Evolutionary conservation across 2,797 vertebrate species (phyloP).

Genomic region (Molossus molossus): DNA sequence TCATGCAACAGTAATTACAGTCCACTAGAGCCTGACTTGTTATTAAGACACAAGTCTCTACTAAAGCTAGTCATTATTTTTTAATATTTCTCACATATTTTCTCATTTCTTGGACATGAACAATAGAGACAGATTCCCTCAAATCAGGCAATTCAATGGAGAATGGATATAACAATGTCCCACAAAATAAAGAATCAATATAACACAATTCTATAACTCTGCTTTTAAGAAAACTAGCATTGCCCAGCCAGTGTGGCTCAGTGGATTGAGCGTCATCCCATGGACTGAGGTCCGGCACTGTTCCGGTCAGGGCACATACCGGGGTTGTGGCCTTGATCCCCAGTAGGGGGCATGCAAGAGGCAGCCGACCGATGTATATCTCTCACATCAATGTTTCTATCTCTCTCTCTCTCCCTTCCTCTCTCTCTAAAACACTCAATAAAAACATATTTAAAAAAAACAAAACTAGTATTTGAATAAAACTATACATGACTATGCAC

Average conservation of each 20-base stretch:
- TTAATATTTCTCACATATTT: conserved; percentile 39
- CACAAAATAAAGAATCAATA: conserved; percentile 24
- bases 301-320: too few relatives aligned
- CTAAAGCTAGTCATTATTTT: conserved; percentile 58
- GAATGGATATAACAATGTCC: neutral
- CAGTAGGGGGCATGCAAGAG: too few relatives aligned
- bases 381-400: too few relatives aligned
- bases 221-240: conserved; percentile 66
- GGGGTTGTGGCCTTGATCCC: too few relatives aligned
- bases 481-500: neutral
- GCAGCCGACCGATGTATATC: too few relatives aligned
- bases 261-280: too few relatives aligned
- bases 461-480: conserved; percentile 29
- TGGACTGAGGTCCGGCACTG: too few relatives aligned
- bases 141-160: neutral
- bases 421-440: too few relatives aligned
- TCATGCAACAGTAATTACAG: conserved; percentile 68
- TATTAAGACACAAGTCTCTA: conserved; percentile 55
- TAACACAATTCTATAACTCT: conserved; percentile 2
- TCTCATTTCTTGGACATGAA: conserved; percentile 67
- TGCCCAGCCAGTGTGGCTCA: too few relatives aligned
- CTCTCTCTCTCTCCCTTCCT: too few relatives aligned
- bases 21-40: neutral
- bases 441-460: too few relatives aligned
- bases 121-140: neutral